Conservation (phyloP, 2,797 vertebrate species). For the Spatula versicolor region DNA sequence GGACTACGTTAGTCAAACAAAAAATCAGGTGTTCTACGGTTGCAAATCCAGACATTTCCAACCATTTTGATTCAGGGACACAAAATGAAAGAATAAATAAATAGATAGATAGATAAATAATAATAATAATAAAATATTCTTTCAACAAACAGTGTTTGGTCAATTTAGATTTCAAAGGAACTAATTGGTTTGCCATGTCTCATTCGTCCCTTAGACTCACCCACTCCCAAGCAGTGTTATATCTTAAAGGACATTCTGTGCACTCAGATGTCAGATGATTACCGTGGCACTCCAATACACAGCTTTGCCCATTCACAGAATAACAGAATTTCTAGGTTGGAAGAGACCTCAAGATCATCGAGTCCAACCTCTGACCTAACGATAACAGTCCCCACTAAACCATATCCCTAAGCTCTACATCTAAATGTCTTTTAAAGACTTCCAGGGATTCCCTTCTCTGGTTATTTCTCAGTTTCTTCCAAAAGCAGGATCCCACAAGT, state of each 20-base stretch:
- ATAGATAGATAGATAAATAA: too few species aligned
- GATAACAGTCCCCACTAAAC: too few species aligned
- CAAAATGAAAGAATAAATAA: too few species aligned
- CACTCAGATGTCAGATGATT: not conserved
- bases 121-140: not conserved
- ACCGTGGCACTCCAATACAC: not conserved
- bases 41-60: not conserved
- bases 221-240: not conserved
- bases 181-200: not conserved
- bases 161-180: constrained; percentile 7
- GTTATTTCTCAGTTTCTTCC: not conserved
- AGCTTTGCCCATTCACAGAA: too few species aligned
- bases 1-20: not conserved
- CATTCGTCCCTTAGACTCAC: not conserved
- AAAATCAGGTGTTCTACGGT: not conserved
- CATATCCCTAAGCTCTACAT: too few species aligned
- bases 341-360: too few species aligned
- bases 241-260: not conserved
- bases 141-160: not conserved
- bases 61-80: not conserved
- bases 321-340: too few species aligned
- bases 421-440: too few species aligned
- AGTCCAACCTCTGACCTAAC: too few species aligned
- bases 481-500: not conserved
- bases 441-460: not conserved